These are phyloP conservation scores for Cyprinodon brontotheroides DNA, from an alignment of 2,113 vertebrate genomes.

Conservation along the genomic window DNA sequence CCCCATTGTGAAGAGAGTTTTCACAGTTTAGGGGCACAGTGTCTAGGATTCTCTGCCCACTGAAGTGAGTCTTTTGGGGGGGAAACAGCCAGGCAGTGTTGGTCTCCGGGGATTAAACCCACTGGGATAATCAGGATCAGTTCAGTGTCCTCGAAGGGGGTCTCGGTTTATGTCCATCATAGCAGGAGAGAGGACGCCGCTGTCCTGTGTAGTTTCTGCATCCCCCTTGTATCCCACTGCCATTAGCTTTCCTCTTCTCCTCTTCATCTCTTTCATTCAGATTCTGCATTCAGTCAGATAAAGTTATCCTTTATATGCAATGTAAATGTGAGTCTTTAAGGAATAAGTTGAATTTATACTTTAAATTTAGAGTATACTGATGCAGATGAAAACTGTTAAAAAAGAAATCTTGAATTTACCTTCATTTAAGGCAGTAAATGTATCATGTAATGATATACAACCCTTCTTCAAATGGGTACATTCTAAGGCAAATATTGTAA, in stretches of 20 bases:
- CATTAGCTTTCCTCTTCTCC: conserved; percentile 51
- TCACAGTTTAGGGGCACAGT: conserved; percentile 83
- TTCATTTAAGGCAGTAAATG: neutral
- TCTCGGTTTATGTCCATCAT: conserved; percentile 72
- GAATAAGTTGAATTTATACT: neutral
- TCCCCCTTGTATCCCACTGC: conserved; percentile 47
- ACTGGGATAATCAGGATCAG: conserved; percentile 83
- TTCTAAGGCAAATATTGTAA: neutral
- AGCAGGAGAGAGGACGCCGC: conserved; percentile 69
- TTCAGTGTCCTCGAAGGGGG: conserved; percentile 77
- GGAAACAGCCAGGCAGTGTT: conserved; percentile 41
- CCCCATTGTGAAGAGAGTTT: conserved; percentile 78
- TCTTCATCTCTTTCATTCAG: conserved; percentile 35
- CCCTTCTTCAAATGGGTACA: too few species aligned
- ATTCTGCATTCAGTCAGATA: conserved; percentile 27
- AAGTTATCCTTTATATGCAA: neutral
- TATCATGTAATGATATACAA: neutral
- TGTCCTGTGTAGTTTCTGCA: conserved; percentile 59
- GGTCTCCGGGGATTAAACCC: conserved; percentile 78
- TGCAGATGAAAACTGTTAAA: neutral
- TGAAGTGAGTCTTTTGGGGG: conserved; percentile 79
- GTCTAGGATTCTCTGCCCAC: conserved; percentile 77
- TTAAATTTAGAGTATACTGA: neutral
- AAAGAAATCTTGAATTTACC: neutral
- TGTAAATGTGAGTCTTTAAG: neutral